Evolutionary conservation across 2,888 invertebrate genomes (phyloP).

Genomic region (Drosophila meridiana): DNA sequence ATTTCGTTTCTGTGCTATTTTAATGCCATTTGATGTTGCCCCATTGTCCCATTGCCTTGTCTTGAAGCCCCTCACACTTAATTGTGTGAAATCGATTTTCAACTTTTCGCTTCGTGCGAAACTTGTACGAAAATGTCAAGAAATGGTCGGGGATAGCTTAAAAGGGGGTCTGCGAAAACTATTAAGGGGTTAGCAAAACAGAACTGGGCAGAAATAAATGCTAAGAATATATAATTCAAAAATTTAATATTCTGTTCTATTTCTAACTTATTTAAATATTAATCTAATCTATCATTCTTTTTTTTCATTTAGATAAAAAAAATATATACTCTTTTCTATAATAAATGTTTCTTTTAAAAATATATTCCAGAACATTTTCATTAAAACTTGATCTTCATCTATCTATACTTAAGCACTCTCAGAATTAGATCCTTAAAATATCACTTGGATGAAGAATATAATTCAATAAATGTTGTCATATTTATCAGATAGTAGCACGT

Average conservation of each 20-base stretch:
- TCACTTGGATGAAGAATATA: neutral
- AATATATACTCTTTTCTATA: no score
- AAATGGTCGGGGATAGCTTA: conserved; percentile 10
- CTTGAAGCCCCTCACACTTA: conserved; percentile 24
- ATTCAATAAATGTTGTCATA: conserved; percentile 1
- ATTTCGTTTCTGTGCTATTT: conserved; percentile 74
- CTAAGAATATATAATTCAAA: neutral
- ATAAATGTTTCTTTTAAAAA: neutral
- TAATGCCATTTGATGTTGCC: conserved; percentile 57
- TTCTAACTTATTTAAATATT: neutral
- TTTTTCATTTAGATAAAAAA: neutral
- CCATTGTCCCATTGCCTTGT: conserved; percentile 32
- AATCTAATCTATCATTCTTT: neutral
- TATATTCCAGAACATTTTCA: neutral
- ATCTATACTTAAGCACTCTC: neutral
- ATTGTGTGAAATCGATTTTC: conserved; percentile 51
- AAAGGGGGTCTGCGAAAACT: conserved; percentile 11
- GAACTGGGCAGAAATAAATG: neutral
- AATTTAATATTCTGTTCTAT: neutral
- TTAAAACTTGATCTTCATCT: no score
- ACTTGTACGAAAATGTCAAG: conserved; percentile 19
- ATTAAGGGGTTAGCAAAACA: neutral
- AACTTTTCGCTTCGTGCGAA: conserved; percentile 31
- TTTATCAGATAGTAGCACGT: conserved; percentile 30
- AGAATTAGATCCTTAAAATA: neutral